Evolutionary conservation across 2,888 invertebrate species (phyloP), one percentile per base, ranked within the genome.

Genomic region (Ectropis crepuscularia): DNA sequence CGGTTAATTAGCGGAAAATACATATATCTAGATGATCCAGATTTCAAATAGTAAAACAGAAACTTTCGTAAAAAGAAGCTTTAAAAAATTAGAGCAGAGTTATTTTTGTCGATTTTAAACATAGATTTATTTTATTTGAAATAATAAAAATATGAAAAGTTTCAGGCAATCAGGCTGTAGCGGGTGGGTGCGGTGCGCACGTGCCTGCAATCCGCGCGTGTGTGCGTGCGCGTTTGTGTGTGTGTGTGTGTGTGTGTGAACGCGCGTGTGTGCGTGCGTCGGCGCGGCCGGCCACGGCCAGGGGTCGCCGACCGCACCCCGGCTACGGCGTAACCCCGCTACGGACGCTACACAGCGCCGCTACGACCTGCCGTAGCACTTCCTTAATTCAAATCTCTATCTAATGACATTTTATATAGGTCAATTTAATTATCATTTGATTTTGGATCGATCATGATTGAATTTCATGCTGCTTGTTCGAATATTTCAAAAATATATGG

Each of bases 281-380:
- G 63, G 66, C 58, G 64, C 10, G 66, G 67, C 61, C 62, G 62
- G 67, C 61, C 92, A 92, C 88, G 92, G 92, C 92, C 92, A 92
- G 92, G 91, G 92, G 91, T 92, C 92, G 90, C 74, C 91, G 92
- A 92, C 91, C 92, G 89, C 87, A 83, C 90, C 91, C 90, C 87
- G 82, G 88, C 90, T 86, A 86, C 87, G 88, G 59, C 86, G 90
- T 89, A 88, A 88, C 87, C 88, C 79, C 89, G 86, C 90, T 88
- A 89, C 89, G 85, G 79, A 78, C 41, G 82, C 86, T 86, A 86
- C 87, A 84, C 75, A 84, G 75, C 72, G 76, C 72, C 71, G 83
- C 86, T 85, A 85, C 54, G 54, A 54, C 81, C 65, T 50, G 10
- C 74, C 86, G 89, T 89, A 89, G 88, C 55, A 55, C 86, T 86